Base-by-base conservation (phyloP, 2,113 vertebrate species). In the Cacatua alba region DNA sequence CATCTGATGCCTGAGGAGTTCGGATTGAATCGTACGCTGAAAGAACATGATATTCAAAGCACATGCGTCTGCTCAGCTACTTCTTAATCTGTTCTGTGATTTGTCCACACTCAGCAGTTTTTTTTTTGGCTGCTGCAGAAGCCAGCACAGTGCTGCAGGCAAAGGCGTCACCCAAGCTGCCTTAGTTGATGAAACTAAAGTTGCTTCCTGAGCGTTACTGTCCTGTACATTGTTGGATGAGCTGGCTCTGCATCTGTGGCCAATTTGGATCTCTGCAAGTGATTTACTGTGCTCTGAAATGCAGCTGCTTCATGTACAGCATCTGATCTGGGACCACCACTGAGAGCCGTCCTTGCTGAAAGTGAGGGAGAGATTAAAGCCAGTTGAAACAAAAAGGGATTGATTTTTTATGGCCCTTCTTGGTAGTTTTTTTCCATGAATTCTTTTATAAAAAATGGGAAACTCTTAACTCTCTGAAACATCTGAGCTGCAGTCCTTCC, bases 71-170 rank as follows among this genome's bases (percentile, higher is more conserved):
- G 76, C 82, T 95, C 93, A 94, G 96, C 91, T 96, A 63, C 95
- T 89, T 96, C 94, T 96, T 97, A 97, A 97, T 98, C 95, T 85
- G n/a, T 62, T 90, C 80, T 4, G 5, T 79, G 80, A 95, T 95
- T 97, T 76, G 10, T 83, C 89, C 77, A 19, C 41, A 81, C 95
- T 98, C 97, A 97, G 96, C 97, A 97, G 87, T 51, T 74, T 97
- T 92, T 39, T 94, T 94, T 93, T 86, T 92, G 92, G 95, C 92
- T 83, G 82, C 83, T 85, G 86, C 80, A 90, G 84, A 94, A 96
- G 96, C 57, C 17, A n/a, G 65, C 6, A 2, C 55, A 2, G 70
- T 19, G 96, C 96, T 88, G 29, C 75, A 68, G 96, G 97, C 96
- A 70, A 72, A 95, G 98, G 98, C 13, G 97, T 94, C 81, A 51